A percentile compares a stretch with the other conserved stretches of the same genome.
phyloP scores from a whole-genome alignment of 2,113 vertebrate genomes.

The Lethenteron reissneri region DNA sequence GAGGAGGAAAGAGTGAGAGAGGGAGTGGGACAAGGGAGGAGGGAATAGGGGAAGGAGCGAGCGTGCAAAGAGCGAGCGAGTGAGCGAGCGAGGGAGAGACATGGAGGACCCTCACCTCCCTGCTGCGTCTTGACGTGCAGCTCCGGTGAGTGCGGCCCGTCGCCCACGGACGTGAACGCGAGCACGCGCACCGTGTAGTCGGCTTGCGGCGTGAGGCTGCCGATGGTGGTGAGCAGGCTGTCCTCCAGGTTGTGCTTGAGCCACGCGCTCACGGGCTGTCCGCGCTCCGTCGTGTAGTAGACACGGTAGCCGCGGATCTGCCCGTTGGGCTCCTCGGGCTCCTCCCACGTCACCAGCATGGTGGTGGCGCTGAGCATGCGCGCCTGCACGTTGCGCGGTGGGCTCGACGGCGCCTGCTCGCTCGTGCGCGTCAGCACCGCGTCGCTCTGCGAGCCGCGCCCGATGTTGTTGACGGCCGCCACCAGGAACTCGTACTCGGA shows the following conservation, averaged over 20 bases:
- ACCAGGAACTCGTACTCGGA: conserved; percentile 92
- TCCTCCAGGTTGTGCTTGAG: conserved; percentile 64
- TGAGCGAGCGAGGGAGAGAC: neutral
- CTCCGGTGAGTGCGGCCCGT: conserved; percentile 58
- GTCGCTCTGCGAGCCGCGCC: conserved; percentile 67
- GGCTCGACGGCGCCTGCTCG: conserved; percentile 86
- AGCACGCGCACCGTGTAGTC: conserved; percentile 70
- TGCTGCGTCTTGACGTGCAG: conserved; percentile 83
- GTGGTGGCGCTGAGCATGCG: conserved; percentile 75
- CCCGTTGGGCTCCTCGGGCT: conserved; percentile 75
- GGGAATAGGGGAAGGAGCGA: no score
- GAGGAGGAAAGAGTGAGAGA: no score
- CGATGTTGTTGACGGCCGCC: conserved; percentile 92
- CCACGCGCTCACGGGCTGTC: conserved; percentile 50
- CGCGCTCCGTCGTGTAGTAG: conserved; percentile 46
- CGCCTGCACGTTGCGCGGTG: conserved; percentile 67
- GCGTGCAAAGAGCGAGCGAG: neutral
- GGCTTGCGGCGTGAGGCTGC: conserved; percentile 47
- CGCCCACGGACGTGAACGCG: conserved; percentile 72
- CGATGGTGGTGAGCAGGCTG: conserved; percentile 57
- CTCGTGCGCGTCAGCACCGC: conserved; percentile 75
- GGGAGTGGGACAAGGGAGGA: no score
- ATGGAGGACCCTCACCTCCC: conserved; percentile 39
- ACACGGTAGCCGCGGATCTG: conserved; percentile 64
- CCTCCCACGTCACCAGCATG: conserved; percentile 83